These are phyloP conservation scores for Pelobates fuscus DNA, from an alignment of 2,113 vertebrate genomes.

Conservation along the genomic window DNA sequence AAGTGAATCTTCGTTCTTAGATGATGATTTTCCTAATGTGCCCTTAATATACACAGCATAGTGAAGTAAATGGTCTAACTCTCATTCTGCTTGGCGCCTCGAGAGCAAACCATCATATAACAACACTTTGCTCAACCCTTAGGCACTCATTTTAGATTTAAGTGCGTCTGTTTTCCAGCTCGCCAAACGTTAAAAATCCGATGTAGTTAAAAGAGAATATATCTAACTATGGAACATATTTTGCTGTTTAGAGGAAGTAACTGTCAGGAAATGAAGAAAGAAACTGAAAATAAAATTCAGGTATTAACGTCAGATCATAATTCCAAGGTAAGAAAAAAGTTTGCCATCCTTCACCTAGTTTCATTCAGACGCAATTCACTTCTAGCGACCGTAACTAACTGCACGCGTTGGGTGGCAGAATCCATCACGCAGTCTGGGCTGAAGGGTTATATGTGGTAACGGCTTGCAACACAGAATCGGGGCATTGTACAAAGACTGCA, in stretches of 20 bases:
- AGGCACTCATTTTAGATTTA: neutral
- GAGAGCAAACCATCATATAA: too few species aligned
- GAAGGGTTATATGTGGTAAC: neutral
- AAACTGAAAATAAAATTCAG: conserved; percentile 96
- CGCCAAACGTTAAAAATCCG: neutral
- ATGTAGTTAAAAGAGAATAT: conserved; percentile 50
- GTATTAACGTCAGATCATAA: conserved; percentile 88
- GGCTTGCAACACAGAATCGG: neutral
- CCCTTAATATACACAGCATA: too few species aligned
- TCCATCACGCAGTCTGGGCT: conserved; percentile 7
- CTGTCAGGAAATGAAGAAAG: conserved; percentile 96
- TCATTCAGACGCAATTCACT: conserved; percentile 29
- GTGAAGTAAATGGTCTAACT: too few species aligned
- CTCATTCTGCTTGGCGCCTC: too few species aligned
- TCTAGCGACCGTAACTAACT: conserved; percentile 24
- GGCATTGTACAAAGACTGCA: neutral
- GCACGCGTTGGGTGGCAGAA: conserved; percentile 12
- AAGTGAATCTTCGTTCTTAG: too few species aligned
- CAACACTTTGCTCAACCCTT: neutral
- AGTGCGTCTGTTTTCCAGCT: neutral
- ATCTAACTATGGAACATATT: conserved; percentile 63
- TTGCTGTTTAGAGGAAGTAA: conserved; percentile 84
- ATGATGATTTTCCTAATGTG: too few species aligned
- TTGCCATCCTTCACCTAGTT: conserved; percentile 26
- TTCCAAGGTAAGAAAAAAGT: conserved; percentile 83